Evolutionary conservation across 1,140 invertebrate species (phyloP), one percentile per base, ranked within the genome.

Genomic region (Ectropis grisescens): DNA sequence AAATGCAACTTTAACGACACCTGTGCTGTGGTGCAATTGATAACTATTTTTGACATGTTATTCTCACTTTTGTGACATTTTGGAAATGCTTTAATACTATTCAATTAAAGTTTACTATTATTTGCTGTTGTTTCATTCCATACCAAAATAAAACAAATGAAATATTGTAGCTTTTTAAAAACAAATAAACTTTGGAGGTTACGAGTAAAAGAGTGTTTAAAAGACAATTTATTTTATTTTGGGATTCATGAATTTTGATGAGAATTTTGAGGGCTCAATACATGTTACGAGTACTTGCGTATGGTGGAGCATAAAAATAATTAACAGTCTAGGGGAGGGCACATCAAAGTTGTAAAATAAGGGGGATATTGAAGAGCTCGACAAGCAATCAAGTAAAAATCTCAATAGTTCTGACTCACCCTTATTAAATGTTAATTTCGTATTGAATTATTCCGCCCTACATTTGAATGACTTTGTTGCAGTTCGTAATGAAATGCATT

Each of bases 341-440:
- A 72, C 74, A 71, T 79, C 74, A 79, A 78, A 78, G 70, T 68
- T 58, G 52, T 70, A 68, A 67, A 46, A 62, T 58, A 67, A 68
- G 66, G 71, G 67, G 67, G 47, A 68, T 74, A 61, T 68, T 70
- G 60, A 72, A 80, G 75, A 68, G 70, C 68, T 74, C 61, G 47
- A 74, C 72, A 74, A 80, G 75, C 75, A 78, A 80, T 80, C 75
- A 78, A 75, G 72, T 65, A 74, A 75, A 76, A 80, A 75, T 80
- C 72, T 78, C 54, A 78, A 80, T 80, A 80, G 70, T 78, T 78
- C 59, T 67, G 59, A 62, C 59, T 62, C 66, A 70, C 49, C 72
- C 60, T 75, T 81, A 81, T 80, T 75, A 78, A 62, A 80, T 75
- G 70, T 78, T 75, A 71, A 80, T 78, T 75, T 72, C 65, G 58